Conservation (phyloP, 1,140 invertebrate genomes). For the Drosophila gunungcola region DNA sequence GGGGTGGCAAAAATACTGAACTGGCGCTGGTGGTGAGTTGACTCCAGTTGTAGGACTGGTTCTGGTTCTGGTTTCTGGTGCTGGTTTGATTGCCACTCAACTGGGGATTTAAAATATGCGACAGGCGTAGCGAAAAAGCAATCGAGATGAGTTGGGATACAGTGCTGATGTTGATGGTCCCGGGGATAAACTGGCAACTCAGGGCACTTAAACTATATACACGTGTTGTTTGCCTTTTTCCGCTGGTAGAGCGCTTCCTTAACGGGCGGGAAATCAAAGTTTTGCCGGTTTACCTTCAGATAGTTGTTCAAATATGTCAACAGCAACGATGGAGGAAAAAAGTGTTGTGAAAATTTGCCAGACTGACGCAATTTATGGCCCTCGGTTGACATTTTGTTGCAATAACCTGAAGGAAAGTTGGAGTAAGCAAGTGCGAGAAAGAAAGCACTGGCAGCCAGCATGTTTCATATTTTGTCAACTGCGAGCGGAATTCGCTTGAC, state of each 20-base stretch:
- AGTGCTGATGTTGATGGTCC: constrained; percentile 7
- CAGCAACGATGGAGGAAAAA: constrained; percentile 53
- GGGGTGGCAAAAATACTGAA: constrained; percentile 38
- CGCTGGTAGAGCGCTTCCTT: background rate
- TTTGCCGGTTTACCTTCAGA: constrained; percentile 63
- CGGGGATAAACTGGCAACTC: constrained; percentile 46
- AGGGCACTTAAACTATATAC: constrained; percentile 61
- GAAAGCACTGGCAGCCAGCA: constrained; percentile 52
- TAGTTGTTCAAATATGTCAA: constrained; percentile 80
- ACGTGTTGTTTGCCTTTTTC: constrained; percentile 55
- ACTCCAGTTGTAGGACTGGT: constrained; percentile 24
- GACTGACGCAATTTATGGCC: constrained; percentile 77
- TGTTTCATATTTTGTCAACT: constrained; percentile 80
- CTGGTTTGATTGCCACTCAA: constrained; percentile 79
- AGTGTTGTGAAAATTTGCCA: constrained; percentile 68
- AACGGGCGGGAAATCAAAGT: constrained; percentile 67
- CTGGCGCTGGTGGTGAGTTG: constrained; percentile 17
- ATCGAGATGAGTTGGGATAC: constrained; percentile 55
- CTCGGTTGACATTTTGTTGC: constrained; percentile 79
- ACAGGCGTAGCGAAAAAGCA: constrained; percentile 72
- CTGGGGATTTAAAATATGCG: constrained; percentile 82
- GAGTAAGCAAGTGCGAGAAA: constrained; percentile 17
- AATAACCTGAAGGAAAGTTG: constrained; percentile 61
- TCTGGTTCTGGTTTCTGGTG: constrained; percentile 20
- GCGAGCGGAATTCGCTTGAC: constrained; percentile 32